phyloP scores from a whole-genome alignment of 2,888 invertebrate species.

The Patella pellucida region DNA sequence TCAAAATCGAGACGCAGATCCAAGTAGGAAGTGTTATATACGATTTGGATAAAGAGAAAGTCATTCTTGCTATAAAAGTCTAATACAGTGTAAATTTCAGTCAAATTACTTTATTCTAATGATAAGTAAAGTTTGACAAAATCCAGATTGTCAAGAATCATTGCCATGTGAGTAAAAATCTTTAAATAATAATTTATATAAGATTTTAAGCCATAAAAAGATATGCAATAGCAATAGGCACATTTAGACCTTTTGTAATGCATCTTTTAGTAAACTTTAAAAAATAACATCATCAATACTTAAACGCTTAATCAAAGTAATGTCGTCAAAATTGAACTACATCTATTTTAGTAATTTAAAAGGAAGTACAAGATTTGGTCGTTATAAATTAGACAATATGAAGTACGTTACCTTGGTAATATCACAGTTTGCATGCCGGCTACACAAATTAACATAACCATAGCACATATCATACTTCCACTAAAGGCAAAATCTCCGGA shows the following conservation, averaged over 20 bases:
- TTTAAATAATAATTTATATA: too few relatives aligned
- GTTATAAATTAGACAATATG: background rate
- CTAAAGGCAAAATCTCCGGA: slow-evolving; percentile 89
- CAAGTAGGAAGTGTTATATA: too few relatives aligned
- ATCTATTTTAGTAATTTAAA: too few relatives aligned
- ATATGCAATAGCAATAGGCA: background rate
- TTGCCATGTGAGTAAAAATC: too few relatives aligned
- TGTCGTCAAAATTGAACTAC: background rate
- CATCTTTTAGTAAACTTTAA: background rate
- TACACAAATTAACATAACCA: slow-evolving; percentile 81
- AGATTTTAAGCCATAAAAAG: slow-evolving; percentile 4
- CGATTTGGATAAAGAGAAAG: too few relatives aligned
- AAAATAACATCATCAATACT: background rate
- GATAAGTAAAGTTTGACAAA: too few relatives aligned
- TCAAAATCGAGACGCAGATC: too few relatives aligned
- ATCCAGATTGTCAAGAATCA: too few relatives aligned
- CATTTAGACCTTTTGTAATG: background rate
- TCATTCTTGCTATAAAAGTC: too few relatives aligned
- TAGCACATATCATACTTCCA: slow-evolving; percentile 80
- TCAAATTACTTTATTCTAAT: too few relatives aligned
- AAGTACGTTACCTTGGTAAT: slow-evolving; percentile 77
- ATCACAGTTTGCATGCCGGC: slow-evolving; percentile 86
- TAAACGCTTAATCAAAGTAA: background rate
- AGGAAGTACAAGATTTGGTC: too few relatives aligned
- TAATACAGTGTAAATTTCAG: too few relatives aligned